Conservation (phyloP, 2,797 vertebrate genomes). For the Galagoides demidoff region DNA sequence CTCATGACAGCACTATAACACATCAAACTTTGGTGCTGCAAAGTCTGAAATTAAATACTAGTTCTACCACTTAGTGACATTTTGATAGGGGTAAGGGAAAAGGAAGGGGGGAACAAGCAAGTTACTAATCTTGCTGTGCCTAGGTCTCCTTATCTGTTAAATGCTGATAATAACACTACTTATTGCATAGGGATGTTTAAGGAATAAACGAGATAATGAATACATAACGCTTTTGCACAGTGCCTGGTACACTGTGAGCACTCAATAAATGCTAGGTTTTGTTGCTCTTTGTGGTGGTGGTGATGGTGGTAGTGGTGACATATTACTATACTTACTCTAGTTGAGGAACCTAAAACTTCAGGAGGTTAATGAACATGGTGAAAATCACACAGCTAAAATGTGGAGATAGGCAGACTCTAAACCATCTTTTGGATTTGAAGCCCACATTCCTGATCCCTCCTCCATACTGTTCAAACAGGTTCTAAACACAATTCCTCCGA, state of each 20-base stretch:
- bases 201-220: neutral
- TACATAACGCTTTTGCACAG: neutral
- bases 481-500: neutral
- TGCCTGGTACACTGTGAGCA: neutral
- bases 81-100: accelerated
- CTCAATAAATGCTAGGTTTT: neutral
- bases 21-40: neutral
- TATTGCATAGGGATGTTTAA: neutral
- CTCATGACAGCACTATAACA: neutral
- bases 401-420: neutral
- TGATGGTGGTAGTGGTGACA: too few species aligned
- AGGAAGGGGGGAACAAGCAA: neutral
- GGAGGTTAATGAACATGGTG: neutral
- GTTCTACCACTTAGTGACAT: neutral
- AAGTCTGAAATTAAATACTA: neutral
- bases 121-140: neutral
- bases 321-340: neutral
- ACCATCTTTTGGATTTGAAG: neutral
- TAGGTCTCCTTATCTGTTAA: neutral
- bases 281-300: too few species aligned
- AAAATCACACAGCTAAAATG: too few species aligned
- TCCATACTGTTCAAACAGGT: neutral
- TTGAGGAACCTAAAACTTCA: neutral
- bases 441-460: neutral
- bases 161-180: neutral